These are phyloP conservation scores for Leucania comma DNA, from an alignment of 2,888 invertebrate genomes.

Conservation along the genomic window DNA sequence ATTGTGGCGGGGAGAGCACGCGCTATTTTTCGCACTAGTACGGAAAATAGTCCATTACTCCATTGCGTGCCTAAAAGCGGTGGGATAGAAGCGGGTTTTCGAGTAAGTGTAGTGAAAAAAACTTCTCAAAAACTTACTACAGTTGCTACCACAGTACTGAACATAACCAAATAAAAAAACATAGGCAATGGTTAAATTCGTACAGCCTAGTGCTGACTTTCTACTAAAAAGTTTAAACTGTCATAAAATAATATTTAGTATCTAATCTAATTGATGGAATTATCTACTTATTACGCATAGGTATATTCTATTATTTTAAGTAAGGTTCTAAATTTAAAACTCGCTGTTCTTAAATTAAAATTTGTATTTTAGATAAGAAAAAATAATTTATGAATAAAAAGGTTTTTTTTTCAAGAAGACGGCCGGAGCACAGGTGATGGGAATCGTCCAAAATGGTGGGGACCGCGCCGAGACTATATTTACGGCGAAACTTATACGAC, in stretches of 20 bases:
- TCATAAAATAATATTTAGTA: background rate
- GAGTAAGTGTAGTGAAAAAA: no score
- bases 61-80: no score
- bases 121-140: background rate
- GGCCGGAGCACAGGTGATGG: slow-evolving; percentile 59
- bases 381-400: slow-evolving; percentile 2
- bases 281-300: no score
- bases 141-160: background rate
- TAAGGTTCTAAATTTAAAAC: no score
- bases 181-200: background rate
- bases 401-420: slow-evolving; percentile 29
- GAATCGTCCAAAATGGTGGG: slow-evolving; percentile 67
- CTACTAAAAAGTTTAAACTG: slow-evolving; percentile 3
- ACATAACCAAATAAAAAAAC: background rate
- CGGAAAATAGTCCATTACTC: no score
- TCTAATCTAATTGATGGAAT: no score
- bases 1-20: no score
- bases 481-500: slow-evolving; percentile 73
- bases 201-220: background rate
- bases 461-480: slow-evolving; percentile 69
- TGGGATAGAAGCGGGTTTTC: no score
- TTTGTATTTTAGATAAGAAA: background rate
- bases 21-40: no score
- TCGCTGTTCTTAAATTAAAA: background rate
- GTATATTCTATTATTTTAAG: no score